Conservation (phyloP, 1,140 invertebrate species). For the Fopius arisanus region DNA sequence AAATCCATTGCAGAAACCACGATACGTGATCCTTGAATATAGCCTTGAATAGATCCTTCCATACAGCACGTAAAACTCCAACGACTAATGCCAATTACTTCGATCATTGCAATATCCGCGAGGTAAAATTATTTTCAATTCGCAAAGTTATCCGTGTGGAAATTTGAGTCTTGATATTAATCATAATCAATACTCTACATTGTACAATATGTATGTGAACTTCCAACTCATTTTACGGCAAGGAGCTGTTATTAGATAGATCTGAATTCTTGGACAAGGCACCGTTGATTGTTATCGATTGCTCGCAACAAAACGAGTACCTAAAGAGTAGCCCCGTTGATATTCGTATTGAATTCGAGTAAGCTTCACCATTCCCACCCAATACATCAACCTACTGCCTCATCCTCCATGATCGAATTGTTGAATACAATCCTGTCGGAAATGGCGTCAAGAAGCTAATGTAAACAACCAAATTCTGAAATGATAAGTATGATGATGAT, state of each 20-base stretch:
- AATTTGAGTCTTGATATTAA: conserved; percentile 26
- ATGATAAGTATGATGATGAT: neutral
- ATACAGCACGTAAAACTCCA: conserved; percentile 28
- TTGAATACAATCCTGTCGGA: neutral
- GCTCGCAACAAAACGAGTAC: neutral
- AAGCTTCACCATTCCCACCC: neutral
- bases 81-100: conserved; percentile 21
- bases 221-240: neutral
- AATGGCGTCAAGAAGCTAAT: neutral
- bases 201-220: no score
- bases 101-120: conserved; percentile 30
- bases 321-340: neutral
- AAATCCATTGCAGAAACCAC: conserved; percentile 25
- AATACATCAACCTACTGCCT: neutral
- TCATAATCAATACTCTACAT: no score
- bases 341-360: neutral
- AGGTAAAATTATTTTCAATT: conserved; percentile 36
- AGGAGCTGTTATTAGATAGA: neutral
- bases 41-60: no score
- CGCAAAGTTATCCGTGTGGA: conserved; percentile 28
- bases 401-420: no score
- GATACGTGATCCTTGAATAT: conserved; percentile 37
- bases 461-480: neutral
- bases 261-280: neutral
- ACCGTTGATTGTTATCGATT: neutral